These are phyloP conservation scores for Drusus annulatus DNA, from an alignment of 1,140 invertebrate genomes.

Conservation along the genomic window DNA sequence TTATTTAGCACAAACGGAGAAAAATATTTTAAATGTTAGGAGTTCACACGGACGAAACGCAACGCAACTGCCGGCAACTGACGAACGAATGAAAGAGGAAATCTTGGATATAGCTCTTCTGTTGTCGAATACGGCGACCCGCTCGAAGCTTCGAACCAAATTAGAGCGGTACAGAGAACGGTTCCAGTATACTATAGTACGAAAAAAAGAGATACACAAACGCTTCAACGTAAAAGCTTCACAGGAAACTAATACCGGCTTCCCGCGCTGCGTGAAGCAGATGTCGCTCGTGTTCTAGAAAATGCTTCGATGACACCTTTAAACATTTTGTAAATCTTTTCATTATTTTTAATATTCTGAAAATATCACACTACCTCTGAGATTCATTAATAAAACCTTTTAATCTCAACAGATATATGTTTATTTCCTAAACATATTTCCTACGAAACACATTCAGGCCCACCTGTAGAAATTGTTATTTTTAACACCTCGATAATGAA, in stretches of 20 bases:
- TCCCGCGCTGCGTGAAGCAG: constrained; percentile 54
- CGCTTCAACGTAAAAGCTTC: constrained; percentile 43
- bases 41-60: constrained; percentile 43
- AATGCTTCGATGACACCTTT: constrained; percentile 57
- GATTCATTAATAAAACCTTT: neutral
- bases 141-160: constrained; percentile 17
- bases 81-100: constrained; percentile 52
- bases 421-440: neutral
- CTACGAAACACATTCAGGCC: constrained; percentile 19
- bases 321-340: constrained; percentile 24
- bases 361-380: too few species aligned
- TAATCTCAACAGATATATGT: neutral
- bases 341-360: neutral
- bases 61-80: constrained; percentile 50
- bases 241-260: constrained; percentile 47
- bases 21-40: constrained; percentile 31
- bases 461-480: constrained; percentile 35
- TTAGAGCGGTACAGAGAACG: neutral
- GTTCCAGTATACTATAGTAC: constrained; percentile 11
- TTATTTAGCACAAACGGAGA: constrained; percentile 48
- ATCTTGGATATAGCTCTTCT: constrained; percentile 45
- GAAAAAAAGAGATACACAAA: constrained; percentile 56
- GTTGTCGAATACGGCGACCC: constrained; percentile 38
- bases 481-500: constrained; percentile 13
- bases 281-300: constrained; percentile 58